A percentile compares a stretch with the other conserved stretches of the same genome.
Evolutionary conservation across 2,113 vertebrate genomes (phyloP).

Genomic region (Neodon shergylaensis): DNA sequence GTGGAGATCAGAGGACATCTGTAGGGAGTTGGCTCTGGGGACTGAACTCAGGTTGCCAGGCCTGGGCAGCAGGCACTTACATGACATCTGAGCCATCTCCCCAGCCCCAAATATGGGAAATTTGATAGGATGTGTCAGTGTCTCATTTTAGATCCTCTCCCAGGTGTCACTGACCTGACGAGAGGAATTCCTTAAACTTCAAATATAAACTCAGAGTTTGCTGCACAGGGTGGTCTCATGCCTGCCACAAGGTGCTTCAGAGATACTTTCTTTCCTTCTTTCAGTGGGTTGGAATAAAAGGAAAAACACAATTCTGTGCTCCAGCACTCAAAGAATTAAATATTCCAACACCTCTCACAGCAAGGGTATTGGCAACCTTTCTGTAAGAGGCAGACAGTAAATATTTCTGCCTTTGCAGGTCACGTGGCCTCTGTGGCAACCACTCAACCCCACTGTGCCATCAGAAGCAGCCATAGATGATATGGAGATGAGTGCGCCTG

Average conservation of each 20-base stretch:
- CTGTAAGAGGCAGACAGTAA: constrained; percentile 54
- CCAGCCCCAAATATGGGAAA: not conserved
- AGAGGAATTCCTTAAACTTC: not conserved
- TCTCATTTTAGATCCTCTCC: not conserved
- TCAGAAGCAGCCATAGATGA: not conserved
- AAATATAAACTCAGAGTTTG: too few relatives aligned
- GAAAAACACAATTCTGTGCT: not conserved
- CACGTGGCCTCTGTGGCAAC: constrained; percentile 40
- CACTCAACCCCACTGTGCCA: not conserved
- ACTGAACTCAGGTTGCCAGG: too few relatives aligned
- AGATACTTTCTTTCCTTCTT: not conserved
- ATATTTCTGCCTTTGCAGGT: constrained; percentile 43
- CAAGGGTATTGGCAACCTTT: constrained; percentile 24
- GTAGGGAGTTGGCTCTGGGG: too few relatives aligned
- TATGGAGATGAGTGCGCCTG: not conserved
- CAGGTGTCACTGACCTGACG: not conserved
- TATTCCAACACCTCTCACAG: not conserved
- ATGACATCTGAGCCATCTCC: too few relatives aligned
- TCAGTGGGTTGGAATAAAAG: not conserved
- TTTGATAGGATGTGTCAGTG: not conserved
- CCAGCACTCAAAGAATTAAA: constrained; percentile 37
- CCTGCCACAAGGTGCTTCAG: too few relatives aligned
- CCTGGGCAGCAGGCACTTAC: not conserved
- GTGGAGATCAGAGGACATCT: not conserved
- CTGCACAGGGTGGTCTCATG: not conserved